Percentiles rank a stretch among this genome's conserved stretches.
phyloP scores from a whole-genome alignment of 2,888 invertebrate species.

The Thyatira batis region DNA sequence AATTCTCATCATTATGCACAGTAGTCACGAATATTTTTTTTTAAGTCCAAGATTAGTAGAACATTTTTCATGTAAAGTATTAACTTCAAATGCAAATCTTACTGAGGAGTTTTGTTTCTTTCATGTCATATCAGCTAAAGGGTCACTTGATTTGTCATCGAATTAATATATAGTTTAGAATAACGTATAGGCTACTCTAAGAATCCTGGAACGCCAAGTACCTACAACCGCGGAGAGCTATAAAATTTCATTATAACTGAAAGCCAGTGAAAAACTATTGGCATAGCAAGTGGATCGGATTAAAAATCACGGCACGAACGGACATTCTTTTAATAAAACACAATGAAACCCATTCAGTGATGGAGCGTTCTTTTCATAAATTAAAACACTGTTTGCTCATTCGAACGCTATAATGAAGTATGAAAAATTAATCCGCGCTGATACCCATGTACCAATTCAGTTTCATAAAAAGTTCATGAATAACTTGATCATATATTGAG shows the following conservation, averaged over 20 bases:
- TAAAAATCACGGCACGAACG: not conserved
- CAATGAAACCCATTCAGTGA: slow-evolving; percentile 6
- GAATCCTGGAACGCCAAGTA: too few species aligned
- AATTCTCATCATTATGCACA: too few species aligned
- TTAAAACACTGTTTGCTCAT: slow-evolving; percentile 17
- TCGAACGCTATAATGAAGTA: slow-evolving; percentile 17
- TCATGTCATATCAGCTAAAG: too few species aligned
- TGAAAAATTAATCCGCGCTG: slow-evolving; percentile 19
- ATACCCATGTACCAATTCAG: not conserved
- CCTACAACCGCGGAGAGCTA: too few species aligned
- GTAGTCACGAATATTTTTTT: too few species aligned
- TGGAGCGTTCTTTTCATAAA: slow-evolving; percentile 10
- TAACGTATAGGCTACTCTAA: too few species aligned
- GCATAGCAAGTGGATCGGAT: slow-evolving; percentile 6
- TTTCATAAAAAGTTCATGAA: not conserved
- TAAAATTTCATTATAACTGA: not conserved
- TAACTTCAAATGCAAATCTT: too few species aligned
- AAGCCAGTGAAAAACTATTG: slow-evolving; percentile 13
- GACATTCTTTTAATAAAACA: not conserved
- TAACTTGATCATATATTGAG: not conserved
- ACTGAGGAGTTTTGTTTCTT: too few species aligned
- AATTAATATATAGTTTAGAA: too few species aligned
- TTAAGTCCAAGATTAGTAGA: too few species aligned
- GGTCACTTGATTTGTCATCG: too few species aligned
- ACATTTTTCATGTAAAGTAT: too few species aligned